Evolutionary conservation across 2,113 vertebrate genomes (phyloP).

Genomic region (Planiliza haematocheilus): DNA sequence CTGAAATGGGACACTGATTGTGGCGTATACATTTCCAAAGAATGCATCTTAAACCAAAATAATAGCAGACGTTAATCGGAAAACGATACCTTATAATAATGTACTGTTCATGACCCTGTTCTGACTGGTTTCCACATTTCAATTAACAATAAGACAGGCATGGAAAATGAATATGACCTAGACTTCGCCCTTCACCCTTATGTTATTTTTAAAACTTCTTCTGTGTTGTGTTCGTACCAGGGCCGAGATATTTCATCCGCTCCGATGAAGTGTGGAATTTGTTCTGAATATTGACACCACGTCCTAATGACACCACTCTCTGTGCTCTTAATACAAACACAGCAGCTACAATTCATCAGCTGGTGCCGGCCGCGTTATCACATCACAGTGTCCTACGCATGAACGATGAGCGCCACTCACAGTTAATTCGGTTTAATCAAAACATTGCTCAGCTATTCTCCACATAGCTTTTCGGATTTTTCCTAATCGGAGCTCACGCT

Average conservation of each 20-base stretch:
- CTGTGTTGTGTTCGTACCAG: constrained; percentile 1
- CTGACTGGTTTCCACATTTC: too few species aligned
- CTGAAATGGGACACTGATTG: too few species aligned
- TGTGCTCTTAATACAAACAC: too few species aligned
- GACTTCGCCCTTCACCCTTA: not conserved
- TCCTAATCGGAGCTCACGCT: constrained; percentile 8
- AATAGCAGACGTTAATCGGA: too few species aligned
- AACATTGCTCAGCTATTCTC: not conserved
- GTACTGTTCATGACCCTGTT: too few species aligned
- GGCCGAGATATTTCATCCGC: not conserved
- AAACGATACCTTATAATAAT: too few species aligned
- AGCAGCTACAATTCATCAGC: too few species aligned
- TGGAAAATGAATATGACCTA: not conserved
- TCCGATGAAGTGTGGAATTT: not conserved
- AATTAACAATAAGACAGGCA: not conserved
- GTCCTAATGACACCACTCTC: too few species aligned
- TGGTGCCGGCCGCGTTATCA: not conserved
- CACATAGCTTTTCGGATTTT: not conserved
- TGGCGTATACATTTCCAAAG: too few species aligned
- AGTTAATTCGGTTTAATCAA: constrained; percentile 2
- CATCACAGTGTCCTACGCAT: not conserved
- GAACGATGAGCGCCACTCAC: not conserved
- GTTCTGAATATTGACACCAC: constrained; percentile 2
- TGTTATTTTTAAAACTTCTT: not conserved
- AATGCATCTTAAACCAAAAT: too few species aligned